Base-by-base conservation (phyloP, 2,113 vertebrate species). In the Erythrocercus mccallii region DNA sequence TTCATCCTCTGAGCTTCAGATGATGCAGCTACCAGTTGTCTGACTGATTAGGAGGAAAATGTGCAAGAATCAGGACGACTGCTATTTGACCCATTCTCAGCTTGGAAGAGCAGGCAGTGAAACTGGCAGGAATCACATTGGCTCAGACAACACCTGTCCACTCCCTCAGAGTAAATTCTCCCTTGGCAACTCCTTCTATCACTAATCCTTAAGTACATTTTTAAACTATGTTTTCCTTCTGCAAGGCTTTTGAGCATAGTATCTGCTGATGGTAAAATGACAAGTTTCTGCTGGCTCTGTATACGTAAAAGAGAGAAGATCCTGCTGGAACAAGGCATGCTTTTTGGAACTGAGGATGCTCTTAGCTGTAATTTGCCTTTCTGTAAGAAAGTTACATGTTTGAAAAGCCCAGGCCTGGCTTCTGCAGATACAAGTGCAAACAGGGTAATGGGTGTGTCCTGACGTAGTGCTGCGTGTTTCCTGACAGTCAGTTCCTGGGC, bases 391-490 rank as follows among this genome's bases (percentile, higher is more conserved):
- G 24, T 56, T 79, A 21, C 4, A 4, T 8, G 4, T 70, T 80
- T 82, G 48, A n/a, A 81, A 78, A 94, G 76, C 6, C n/a, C 28
- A 1, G 21, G 54, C 37, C 57, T 77, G 54, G 25, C 45, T 70
- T 81, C 33, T 80, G 76, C 69, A 81, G 42, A 50, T 38, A 3
- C 2, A 60, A 77, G 21, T 50, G 68, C 35, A 81, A 86, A 47
- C 8, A 79, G 60, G 47, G 11, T 31, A 37, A 60, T 22, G 24
- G 17, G 27, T 62, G 70, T 50, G 47, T 30, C 78, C 42, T 89
- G 72, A 25, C 0, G 0, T 12, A 21, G 21, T 19, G 15, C 56
- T 3, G 7, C 0, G 0, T 50, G 21, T 58, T 14, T 70, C 51
- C 27, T 35, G 38, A 79, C 42, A 70, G 35, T 50, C 53, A 14